These are phyloP conservation scores for Cotesia congregata DNA, from an alignment of 2,888 invertebrate genomes.

Conservation along the genomic window DNA sequence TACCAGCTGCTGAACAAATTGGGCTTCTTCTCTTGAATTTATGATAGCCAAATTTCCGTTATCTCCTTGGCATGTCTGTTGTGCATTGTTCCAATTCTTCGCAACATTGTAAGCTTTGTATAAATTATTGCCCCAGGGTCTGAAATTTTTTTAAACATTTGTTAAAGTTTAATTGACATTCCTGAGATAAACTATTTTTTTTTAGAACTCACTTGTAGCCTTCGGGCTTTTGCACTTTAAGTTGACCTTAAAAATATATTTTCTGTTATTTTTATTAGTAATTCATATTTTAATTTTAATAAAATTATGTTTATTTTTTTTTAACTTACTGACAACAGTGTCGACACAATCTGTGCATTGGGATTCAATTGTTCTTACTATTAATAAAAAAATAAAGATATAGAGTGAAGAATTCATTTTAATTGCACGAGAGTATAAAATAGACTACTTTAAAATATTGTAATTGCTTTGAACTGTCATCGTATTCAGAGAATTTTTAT, in stretches of 20 bases:
- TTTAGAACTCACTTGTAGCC: conserved; percentile 26
- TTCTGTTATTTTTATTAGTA: neutral
- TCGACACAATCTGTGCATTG: too few relatives aligned
- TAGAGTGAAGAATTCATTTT: too few relatives aligned
- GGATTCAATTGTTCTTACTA: too few relatives aligned
- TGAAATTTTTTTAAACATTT: conserved; percentile 5
- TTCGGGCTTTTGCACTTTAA: neutral
- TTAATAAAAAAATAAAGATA: too few relatives aligned
- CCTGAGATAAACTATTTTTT: neutral
- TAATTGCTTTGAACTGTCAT: too few relatives aligned
- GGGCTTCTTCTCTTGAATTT: conserved; percentile 32
- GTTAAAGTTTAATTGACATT: conserved; percentile 3
- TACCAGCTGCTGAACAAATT: conserved; percentile 19
- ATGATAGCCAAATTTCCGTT: conserved; percentile 25
- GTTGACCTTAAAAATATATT: conserved; percentile 11
- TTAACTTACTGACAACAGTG: too few relatives aligned
- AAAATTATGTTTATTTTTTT: conserved; percentile 4
- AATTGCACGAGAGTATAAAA: too few relatives aligned
- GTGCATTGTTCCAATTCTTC: conserved; percentile 21
- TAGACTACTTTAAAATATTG: too few relatives aligned
- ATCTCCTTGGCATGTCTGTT: conserved; percentile 19
- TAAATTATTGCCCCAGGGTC: neutral
- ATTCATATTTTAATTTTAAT: neutral
- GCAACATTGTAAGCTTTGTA: conserved; percentile 19
- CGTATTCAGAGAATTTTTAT: too few relatives aligned